Evolutionary conservation across 2,888 invertebrate species (phyloP).

Genomic region (Drosophila neoperkinsi): DNA sequence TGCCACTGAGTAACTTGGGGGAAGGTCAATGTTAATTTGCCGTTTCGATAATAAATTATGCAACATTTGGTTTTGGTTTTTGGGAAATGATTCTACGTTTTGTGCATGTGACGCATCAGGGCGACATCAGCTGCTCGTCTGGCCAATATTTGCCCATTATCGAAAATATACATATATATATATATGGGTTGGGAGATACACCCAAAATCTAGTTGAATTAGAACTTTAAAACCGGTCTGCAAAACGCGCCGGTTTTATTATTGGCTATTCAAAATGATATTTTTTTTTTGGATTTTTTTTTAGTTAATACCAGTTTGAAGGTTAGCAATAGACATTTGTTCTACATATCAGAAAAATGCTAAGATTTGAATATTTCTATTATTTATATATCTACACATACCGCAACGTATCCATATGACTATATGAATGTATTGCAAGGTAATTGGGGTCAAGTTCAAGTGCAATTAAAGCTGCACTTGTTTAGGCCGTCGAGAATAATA

Average conservation of each 20-base stretch:
- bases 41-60: slow-evolving; percentile 49
- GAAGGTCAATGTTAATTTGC: slow-evolving; percentile 75
- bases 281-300: not conserved
- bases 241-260: slow-evolving; percentile 10
- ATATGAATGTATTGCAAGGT: not conserved
- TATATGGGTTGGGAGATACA: not conserved
- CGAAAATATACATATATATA: not conserved
- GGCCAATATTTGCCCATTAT: slow-evolving; percentile 2
- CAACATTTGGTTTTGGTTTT: slow-evolving; percentile 19
- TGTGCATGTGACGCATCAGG: slow-evolving; percentile 28
- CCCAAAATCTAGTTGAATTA: slow-evolving; percentile 23
- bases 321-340: slow-evolving; percentile 18
- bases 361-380: not conserved
- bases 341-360: not conserved
- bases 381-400: not conserved
- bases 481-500: slow-evolving; percentile 2
- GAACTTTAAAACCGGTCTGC: slow-evolving; percentile 50
- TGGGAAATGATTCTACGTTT: slow-evolving; percentile 43
- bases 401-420: not conserved
- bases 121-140: slow-evolving; percentile 34
- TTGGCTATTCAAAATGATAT: not conserved
- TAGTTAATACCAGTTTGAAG: slow-evolving; percentile 21
- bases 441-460: slow-evolving; percentile 27
- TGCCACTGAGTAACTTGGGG: slow-evolving; percentile 37
- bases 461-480: slow-evolving; percentile 30